phyloP scores from a whole-genome alignment of 1,140 invertebrate genomes.

The Patella vulgata region DNA sequence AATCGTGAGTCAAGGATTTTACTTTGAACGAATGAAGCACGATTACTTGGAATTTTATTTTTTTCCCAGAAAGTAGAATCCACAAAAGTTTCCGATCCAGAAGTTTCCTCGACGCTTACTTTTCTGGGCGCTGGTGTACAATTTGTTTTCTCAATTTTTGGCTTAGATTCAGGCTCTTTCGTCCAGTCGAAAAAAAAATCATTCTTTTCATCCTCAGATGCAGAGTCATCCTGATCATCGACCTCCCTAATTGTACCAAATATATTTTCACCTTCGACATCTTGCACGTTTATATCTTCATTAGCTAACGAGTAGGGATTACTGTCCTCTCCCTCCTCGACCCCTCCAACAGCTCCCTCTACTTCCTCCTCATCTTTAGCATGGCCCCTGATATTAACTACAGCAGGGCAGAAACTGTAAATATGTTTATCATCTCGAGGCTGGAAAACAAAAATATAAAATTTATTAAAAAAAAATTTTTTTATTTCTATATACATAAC shows the following conservation, averaged over 20 bases:
- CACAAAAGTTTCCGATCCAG: too few species aligned
- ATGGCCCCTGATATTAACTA: constrained; percentile 13
- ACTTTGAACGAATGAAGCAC: too few species aligned
- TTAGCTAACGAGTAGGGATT: neutral
- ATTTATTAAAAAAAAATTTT: constrained; percentile 6
- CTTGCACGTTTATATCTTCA: neutral
- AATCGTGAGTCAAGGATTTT: too few species aligned
- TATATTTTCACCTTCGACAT: neutral
- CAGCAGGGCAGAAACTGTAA: constrained; percentile 35
- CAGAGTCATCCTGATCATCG: neutral
- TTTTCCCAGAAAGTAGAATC: too few species aligned
- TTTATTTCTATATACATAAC: neutral
- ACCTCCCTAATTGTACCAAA: neutral
- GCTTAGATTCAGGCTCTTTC: neutral
- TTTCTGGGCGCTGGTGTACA: too few species aligned
- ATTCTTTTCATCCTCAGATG: neutral
- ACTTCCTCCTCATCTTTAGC: constrained; percentile 11
- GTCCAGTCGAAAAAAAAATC: neutral
- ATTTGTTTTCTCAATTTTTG: too few species aligned
- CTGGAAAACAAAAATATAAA: constrained; percentile 16
- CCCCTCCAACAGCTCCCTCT: constrained; percentile 11
- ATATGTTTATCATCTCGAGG: constrained; percentile 32
- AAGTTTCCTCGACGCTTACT: too few species aligned
- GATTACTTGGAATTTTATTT: too few species aligned
- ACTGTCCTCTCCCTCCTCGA: constrained; percentile 5